Evolutionary conservation across 2,888 invertebrate species (phyloP).

Genomic region (Stenichneumon culpator): DNA sequence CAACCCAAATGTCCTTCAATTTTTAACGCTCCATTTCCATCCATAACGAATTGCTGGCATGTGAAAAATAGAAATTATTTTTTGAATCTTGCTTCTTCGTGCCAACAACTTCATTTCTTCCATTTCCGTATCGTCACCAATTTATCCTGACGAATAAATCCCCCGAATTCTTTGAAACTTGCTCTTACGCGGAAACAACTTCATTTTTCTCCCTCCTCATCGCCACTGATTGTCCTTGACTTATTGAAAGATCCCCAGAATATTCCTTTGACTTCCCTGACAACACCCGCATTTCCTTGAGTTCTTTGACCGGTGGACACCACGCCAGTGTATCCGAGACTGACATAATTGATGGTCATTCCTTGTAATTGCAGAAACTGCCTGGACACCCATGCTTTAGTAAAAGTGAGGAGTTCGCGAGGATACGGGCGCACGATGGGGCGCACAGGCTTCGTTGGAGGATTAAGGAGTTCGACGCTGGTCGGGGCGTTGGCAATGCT

Average conservation of each 20-base stretch:
- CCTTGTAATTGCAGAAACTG: constrained; percentile 48
- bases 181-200: too few relatives aligned
- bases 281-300: too few relatives aligned
- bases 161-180: background rate
- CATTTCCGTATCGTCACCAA: background rate
- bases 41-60: background rate
- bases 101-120: background rate
- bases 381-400: constrained; percentile 79
- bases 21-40: background rate
- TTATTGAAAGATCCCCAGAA: too few relatives aligned
- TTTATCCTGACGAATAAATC: background rate
- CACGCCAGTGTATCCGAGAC: background rate
- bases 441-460: constrained; percentile 68
- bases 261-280: too few relatives aligned
- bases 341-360: background rate
- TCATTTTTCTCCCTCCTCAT: too few relatives aligned
- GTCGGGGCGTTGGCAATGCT: constrained; percentile 61
- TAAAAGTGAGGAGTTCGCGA: constrained; percentile 75
- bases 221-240: too few relatives aligned
- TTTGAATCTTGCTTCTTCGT: too few relatives aligned
- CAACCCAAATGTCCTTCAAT: too few relatives aligned
- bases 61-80: background rate
- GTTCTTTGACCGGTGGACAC: background rate
- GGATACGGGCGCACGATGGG: constrained; percentile 78
- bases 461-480: constrained; percentile 69